Evolutionary conservation across 2,888 invertebrate species (phyloP), one percentile per base, ranked within the genome.

Genomic region (Pemphredon lugubris): DNA sequence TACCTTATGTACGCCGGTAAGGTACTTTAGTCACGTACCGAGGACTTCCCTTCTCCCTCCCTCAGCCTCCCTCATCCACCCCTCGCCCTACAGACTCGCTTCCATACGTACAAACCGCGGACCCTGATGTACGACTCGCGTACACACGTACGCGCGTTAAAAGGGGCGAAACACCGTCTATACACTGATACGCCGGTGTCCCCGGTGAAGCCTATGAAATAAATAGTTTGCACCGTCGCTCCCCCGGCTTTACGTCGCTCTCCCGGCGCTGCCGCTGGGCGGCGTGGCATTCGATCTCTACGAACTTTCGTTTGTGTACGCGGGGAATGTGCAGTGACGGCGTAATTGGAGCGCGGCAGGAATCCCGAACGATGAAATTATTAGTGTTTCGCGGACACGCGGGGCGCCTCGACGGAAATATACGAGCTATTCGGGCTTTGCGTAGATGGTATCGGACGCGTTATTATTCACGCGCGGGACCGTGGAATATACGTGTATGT

Each of bases 151-250:
- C 21, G 45, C 23, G 48, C 57, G 21, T 60, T 64, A 58, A 68
- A 68, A 63, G 55, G 55, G 58, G 55, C 54, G 53, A 58, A 34
- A n/a, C n/a, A 30, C 21, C 13, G 55, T 39, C 65, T 44, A 23
- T 21, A 37, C 9, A 20, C 45, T 13, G 0, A n/a, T n/a, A n/a
- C n/a, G n/a, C n/a, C n/a, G n/a, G n/a, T n/a, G n/a, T n/a, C 5
- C 39, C 23, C 30, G 40, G 40, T 14, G 40, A 59, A 50, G 59
- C 30, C 42, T 48, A 30, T 50, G 53, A 77, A 73, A 73, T 77
- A 66, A 73, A 72, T 73, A 73, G 72, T 73, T 73, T 40, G 58
- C 61, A 20, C 37, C 58, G 65, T 42, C 57, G 65, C 65, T 71
- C 61, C 42, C 44, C 42, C 44, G 50, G 59, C 70, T 60, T 70